phyloP scores from a whole-genome alignment of 1,140 invertebrate species.

The Thereuonema tuberculata region DNA sequence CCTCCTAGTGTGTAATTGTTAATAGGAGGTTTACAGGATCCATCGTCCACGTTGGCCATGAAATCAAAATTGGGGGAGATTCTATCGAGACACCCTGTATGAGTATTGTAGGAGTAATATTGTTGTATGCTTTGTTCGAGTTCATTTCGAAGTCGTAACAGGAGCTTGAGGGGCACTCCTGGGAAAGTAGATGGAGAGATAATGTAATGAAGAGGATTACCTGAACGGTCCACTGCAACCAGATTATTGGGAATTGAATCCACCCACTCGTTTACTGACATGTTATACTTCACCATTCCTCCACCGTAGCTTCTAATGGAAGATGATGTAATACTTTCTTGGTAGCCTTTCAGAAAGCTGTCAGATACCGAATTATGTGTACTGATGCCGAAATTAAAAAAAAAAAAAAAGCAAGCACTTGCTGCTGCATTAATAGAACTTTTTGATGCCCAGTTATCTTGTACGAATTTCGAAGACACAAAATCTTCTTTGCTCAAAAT shows the following conservation, averaged over 20 bases:
- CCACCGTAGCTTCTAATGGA: neutral
- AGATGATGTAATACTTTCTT: neutral
- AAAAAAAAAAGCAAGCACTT: neutral
- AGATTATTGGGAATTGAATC: neutral
- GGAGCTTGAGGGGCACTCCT: neutral
- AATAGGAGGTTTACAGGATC: neutral
- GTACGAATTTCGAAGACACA: neutral
- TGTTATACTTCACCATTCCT: neutral
- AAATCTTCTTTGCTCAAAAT: slow-evolving; percentile 14
- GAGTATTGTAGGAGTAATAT: neutral
- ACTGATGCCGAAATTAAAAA: neutral
- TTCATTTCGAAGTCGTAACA: neutral
- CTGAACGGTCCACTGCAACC: neutral
- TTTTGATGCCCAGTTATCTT: neutral
- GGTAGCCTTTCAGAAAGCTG: neutral
- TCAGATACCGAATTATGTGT: neutral
- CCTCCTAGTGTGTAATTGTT: neutral
- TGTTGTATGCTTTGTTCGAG: too few relatives aligned
- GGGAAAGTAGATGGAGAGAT: neutral
- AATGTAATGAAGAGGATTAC: neutral
- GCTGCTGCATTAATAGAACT: neutral
- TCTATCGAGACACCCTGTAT: neutral
- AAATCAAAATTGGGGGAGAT: neutral
- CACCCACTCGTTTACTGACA: neutral
- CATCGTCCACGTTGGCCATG: neutral